phyloP scores from a whole-genome alignment of 2,888 invertebrate genomes.

The Octonoba sinensis region DNA sequence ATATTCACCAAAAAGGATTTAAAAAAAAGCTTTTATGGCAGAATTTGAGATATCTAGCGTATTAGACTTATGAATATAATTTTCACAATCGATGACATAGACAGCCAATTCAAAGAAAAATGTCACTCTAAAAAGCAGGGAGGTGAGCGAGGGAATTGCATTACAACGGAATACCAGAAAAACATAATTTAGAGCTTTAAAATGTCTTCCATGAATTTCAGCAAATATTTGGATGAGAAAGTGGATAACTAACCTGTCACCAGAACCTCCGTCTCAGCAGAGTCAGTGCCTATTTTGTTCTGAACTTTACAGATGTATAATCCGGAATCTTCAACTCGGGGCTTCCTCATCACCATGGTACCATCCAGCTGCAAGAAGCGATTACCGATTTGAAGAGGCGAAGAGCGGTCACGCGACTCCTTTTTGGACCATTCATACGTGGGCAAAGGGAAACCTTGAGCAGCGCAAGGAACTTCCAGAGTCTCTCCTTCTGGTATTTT shows the following conservation, averaged over 20 bases:
- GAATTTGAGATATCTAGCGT: too few species aligned
- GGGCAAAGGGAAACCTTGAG: conserved; percentile 71
- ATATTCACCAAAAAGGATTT: too few species aligned
- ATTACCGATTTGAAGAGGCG: conserved; percentile 49
- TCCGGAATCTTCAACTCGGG: conserved; percentile 59
- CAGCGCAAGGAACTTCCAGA: conserved; percentile 71
- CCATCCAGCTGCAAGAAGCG: conserved; percentile 63
- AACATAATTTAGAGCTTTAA: too few species aligned
- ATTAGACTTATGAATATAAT: too few species aligned
- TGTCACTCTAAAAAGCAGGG: too few species aligned
- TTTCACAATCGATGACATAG: too few species aligned
- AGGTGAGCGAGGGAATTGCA: too few species aligned
- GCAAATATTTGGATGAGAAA: too few species aligned
- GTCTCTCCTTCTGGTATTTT: conserved; percentile 67
- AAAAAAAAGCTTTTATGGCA: too few species aligned
- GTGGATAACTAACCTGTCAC: conserved; percentile 64
- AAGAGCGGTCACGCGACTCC: conserved; percentile 19
- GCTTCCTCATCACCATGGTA: conserved; percentile 60
- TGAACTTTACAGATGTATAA: conserved; percentile 65
- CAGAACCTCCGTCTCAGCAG: conserved; percentile 61
- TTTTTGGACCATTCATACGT: conserved; percentile 70
- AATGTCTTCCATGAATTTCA: too few species aligned
- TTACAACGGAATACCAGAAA: too few species aligned
- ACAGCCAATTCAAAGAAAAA: too few species aligned
- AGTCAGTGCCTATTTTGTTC: conserved; percentile 58